Conservation (phyloP, 2,888 invertebrate species). For the Macrosoma leucophasiata region DNA sequence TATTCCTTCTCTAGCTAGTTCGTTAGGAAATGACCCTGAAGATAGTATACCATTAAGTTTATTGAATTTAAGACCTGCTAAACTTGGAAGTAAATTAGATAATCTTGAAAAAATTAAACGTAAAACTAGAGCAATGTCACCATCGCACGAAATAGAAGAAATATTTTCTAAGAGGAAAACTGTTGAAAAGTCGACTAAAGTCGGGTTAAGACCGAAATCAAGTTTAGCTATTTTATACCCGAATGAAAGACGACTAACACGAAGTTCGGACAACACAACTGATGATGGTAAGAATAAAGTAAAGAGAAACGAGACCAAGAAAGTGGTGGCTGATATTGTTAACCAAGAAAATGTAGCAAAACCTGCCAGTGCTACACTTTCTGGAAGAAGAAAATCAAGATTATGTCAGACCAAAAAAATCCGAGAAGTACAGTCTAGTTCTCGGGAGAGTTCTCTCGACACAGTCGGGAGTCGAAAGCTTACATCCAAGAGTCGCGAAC, state of each 20-base stretch:
- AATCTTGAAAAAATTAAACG: conserved; percentile 68
- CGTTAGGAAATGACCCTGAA: conserved; percentile 72
- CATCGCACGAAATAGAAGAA: conserved; percentile 76
- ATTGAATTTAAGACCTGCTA: conserved; percentile 57
- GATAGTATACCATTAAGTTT: conserved; percentile 75
- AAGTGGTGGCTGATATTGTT: conserved; percentile 30
- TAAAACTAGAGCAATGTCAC: conserved; percentile 74
- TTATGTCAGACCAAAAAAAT: conserved; percentile 55
- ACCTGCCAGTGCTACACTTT: conserved; percentile 44
- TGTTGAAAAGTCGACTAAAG: conserved; percentile 51
- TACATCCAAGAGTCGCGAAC: conserved; percentile 57
- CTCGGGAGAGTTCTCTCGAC: conserved; percentile 66
- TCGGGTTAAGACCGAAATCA: conserved; percentile 58
- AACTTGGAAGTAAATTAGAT: conserved; percentile 46
- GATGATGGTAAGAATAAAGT: conserved; percentile 48
- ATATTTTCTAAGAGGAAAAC: conserved; percentile 64
- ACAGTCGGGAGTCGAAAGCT: conserved; percentile 54
- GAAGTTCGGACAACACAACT: conserved; percentile 53
- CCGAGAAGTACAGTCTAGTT: conserved; percentile 58
- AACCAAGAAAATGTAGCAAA: conserved; percentile 39
- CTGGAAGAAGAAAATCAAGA: conserved; percentile 60
- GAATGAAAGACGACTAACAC: conserved; percentile 55
- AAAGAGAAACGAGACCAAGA: conserved; percentile 46
- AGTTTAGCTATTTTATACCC: conserved; percentile 63
- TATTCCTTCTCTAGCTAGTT: conserved; percentile 68